phyloP scores from a whole-genome alignment of 2,888 invertebrate species.

The Thyatira batis region DNA sequence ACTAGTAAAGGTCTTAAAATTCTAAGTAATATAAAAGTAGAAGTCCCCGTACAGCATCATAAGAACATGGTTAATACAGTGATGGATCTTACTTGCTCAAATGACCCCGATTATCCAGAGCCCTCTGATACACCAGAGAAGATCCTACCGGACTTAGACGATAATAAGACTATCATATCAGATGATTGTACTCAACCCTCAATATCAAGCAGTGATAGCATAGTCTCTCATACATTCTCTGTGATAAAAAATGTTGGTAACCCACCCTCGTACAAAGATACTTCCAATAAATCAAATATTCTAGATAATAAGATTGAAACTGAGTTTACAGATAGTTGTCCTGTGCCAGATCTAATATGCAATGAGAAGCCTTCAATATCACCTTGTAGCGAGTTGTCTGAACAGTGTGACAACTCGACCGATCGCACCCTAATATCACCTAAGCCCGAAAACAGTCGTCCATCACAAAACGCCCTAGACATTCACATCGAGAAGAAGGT shows the following conservation, averaged over 20 bases:
- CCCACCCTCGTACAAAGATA: slow-evolving; percentile 57
- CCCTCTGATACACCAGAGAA: slow-evolving; percentile 59
- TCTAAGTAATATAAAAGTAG: slow-evolving; percentile 79
- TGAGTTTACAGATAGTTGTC: slow-evolving; percentile 72
- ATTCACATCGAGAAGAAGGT: slow-evolving; percentile 39
- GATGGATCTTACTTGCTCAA: slow-evolving; percentile 69
- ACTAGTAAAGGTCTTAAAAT: slow-evolving; percentile 74
- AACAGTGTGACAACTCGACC: slow-evolving; percentile 69
- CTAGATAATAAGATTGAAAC: slow-evolving; percentile 63
- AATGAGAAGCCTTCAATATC: slow-evolving; percentile 79
- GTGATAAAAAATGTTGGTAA: slow-evolving; percentile 74
- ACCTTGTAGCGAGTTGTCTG: slow-evolving; percentile 76
- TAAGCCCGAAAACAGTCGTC: slow-evolving; percentile 35
- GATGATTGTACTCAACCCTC: slow-evolving; percentile 53
- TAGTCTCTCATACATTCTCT: slow-evolving; percentile 64
- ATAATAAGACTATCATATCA: slow-evolving; percentile 53
- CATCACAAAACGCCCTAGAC: slow-evolving; percentile 28
- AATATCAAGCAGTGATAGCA: slow-evolving; percentile 48
- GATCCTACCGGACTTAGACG: slow-evolving; percentile 70
- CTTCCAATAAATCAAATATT: slow-evolving; percentile 45
- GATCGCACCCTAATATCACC: slow-evolving; percentile 55
- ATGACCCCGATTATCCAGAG: slow-evolving; percentile 59
- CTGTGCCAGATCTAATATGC: slow-evolving; percentile 76
- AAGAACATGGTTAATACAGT: slow-evolving; percentile 74
- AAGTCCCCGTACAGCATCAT: slow-evolving; percentile 75